Conservation (phyloP, 2,888 invertebrate species). For the Chaetogeoica ovagalla region DNA sequence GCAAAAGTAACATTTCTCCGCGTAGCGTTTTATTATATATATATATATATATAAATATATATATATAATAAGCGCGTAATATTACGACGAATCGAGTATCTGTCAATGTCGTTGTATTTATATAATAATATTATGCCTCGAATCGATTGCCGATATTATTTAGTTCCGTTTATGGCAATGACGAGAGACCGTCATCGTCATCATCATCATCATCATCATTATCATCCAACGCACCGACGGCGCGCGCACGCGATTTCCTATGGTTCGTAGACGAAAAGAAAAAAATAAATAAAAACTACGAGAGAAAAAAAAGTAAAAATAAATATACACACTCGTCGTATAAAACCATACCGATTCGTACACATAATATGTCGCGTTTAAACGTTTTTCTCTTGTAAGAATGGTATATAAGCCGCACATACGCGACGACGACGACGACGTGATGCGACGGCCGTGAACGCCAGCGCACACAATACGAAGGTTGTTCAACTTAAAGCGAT, state of each 20-base stretch:
- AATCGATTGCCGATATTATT: constrained; percentile 6
- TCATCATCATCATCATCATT: no score
- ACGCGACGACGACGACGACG: not conserved
- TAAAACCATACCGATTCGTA: not conserved
- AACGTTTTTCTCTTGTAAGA: not conserved
- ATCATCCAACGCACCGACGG: no score
- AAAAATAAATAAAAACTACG: no score
- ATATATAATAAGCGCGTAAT: no score
- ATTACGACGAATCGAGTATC: not conserved
- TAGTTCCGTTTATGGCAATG: constrained; percentile 44
- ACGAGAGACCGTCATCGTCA: not conserved
- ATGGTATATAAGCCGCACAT: no score
- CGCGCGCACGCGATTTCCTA: not conserved
- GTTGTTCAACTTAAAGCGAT: constrained; percentile 48
- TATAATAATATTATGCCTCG: constrained; percentile 6
- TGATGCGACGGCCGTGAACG: constrained; percentile 31
- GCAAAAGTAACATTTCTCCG: no score
- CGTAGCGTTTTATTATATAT: no score
- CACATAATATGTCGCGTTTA: not conserved
- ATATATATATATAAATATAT: no score
- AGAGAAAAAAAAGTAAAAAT: not conserved
- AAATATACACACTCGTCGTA: not conserved
- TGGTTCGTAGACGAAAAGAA: not conserved
- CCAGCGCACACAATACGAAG: constrained; percentile 16
- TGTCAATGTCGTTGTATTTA: not conserved